Evolutionary conservation across 2,888 invertebrate species (phyloP).

Genomic region (Ernsta delagoae): DNA sequence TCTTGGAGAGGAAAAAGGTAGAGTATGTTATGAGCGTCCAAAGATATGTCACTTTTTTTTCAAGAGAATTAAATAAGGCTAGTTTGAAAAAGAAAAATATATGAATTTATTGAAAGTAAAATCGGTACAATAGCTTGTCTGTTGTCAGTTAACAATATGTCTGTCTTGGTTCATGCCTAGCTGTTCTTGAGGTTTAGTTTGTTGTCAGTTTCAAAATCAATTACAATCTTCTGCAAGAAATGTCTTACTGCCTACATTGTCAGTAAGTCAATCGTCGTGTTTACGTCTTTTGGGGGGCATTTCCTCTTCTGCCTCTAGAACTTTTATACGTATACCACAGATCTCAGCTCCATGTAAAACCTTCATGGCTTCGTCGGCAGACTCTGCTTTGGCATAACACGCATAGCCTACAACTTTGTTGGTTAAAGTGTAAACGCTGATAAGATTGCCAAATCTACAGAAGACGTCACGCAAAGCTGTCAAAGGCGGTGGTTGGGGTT

Average conservation of each 20-base stretch:
- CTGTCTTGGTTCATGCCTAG: no score
- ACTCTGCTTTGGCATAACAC: conserved; percentile 90
- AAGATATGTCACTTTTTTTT: no score
- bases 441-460: conserved; percentile 95
- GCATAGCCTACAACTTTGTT: conserved; percentile 97
- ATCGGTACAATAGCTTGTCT: no score
- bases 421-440: conserved; percentile 94
- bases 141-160: no score
- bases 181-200: no score
- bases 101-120: no score
- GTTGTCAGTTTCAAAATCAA: no score
- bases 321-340: conserved; percentile 93
- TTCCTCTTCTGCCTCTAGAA: conserved; percentile 91
- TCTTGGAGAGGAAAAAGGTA: no score
- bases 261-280: conserved; percentile 43
- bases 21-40: no score
- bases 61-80: no score
- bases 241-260: not conserved
- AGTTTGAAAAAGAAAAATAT: no score
- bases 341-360: conserved; percentile 94
- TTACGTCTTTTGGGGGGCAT: conserved; percentile 55
- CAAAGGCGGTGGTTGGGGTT: conserved; percentile 88
- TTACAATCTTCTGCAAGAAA: no score
- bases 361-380: conserved; percentile 90
- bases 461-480: conserved; percentile 94